Conservation (phyloP, 2,113 vertebrate species). For the Anas platyrhynchos region DNA sequence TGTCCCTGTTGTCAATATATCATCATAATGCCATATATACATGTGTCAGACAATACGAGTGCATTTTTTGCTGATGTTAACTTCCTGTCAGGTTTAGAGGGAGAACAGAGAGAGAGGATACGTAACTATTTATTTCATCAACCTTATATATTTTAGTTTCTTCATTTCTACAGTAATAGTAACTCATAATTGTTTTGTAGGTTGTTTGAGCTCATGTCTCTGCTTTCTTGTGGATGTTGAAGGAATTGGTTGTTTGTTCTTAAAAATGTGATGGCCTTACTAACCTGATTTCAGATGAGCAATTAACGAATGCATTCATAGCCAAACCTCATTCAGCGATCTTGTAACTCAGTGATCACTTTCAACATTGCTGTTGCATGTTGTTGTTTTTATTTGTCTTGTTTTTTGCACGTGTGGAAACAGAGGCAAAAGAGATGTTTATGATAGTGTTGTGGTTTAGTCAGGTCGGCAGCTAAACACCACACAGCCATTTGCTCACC, state of each 20-base stretch:
- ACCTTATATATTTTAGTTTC: background rate
- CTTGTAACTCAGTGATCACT: background rate
- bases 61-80: background rate
- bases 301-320: background rate
- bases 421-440: background rate
- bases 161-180: background rate
- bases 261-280: background rate
- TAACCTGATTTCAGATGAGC: background rate
- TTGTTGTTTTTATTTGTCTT: no score
- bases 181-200: background rate
- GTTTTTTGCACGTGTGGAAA: background rate
- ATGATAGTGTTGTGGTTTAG: background rate
- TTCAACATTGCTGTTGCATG: background rate
- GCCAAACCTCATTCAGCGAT: fast-evolving
- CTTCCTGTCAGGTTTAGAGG: background rate
- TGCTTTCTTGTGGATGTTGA: background rate
- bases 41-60: background rate
- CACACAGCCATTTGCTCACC: no score
- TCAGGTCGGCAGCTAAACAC: no score
- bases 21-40: background rate
- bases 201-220: background rate
- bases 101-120: background rate
- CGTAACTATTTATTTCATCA: background rate
- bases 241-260: background rate
- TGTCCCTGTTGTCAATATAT: background rate